Conservation (phyloP, 2,113 vertebrate species). For the Shinisaurus crocodilurus region DNA sequence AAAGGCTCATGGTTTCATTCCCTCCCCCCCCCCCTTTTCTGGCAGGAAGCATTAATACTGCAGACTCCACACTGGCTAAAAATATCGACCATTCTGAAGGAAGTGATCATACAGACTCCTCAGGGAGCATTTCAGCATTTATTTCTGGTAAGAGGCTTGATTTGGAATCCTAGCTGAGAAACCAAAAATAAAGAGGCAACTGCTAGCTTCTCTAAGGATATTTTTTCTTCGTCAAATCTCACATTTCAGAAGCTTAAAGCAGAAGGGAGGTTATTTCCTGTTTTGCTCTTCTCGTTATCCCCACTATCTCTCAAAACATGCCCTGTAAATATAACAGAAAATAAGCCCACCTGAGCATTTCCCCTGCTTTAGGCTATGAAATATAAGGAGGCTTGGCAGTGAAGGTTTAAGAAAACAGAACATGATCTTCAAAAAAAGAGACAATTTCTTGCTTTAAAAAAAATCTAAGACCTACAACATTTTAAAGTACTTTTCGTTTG, state of each 20-base stretch:
- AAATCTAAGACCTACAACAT: background rate
- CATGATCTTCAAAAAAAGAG: background rate
- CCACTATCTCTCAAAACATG: background rate
- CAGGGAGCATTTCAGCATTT: slow-evolving; percentile 31
- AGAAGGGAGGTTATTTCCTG: slow-evolving; percentile 38
- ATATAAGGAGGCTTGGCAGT: background rate
- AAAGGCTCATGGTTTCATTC: background rate
- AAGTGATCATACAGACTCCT: slow-evolving; percentile 11
- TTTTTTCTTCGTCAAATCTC: slow-evolving; percentile 39
- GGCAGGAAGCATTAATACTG: slow-evolving; percentile 21
- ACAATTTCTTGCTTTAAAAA: no score
- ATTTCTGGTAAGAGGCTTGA: slow-evolving; percentile 33
- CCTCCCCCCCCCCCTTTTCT: background rate
- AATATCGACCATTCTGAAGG: slow-evolving; percentile 22
- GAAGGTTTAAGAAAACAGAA: background rate
- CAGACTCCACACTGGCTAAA: slow-evolving; percentile 18
- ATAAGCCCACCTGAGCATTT: background rate
- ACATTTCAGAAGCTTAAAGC: slow-evolving; percentile 37
- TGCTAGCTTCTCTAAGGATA: slow-evolving; percentile 15
- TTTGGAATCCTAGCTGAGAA: slow-evolving; percentile 22
- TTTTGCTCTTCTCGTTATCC: slow-evolving; percentile 14
- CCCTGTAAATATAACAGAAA: background rate
- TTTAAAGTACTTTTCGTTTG: background rate
- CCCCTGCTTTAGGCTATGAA: background rate
- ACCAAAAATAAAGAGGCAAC: slow-evolving; percentile 28